Base-by-base conservation (phyloP, 53 echinoderm and acorn worm species). In the Pentamera pediparva region DNA sequence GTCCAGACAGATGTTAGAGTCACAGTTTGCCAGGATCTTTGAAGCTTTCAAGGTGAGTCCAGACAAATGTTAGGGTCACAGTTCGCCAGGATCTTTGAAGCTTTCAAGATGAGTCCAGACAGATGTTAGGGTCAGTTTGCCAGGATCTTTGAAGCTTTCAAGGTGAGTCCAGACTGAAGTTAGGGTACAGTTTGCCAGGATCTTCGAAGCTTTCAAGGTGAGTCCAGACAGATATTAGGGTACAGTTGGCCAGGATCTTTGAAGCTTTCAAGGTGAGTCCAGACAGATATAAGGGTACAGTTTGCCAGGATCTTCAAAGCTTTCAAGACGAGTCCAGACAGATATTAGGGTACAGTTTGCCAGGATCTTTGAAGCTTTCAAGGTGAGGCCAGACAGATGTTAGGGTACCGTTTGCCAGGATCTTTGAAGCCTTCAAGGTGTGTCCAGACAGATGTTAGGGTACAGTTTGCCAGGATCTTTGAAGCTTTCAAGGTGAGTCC, bases 381-480 rank as follows among this genome's bases (percentile, higher is more conserved):
- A 89, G 89, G 91, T 52, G 19, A 6, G 25, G 25, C 0, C 52
- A 52, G 52, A 52, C 15, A 0, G 25, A 21, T 6, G 21, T 6
- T 52, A 11, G 17, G 52, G 52, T 20, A 31, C 85, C 87, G 50
- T 95, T 95, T 63, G 80, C 82, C 38, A 84, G 79, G 48, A 91
- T 95, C 64, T 95, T 95, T 85, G 91, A 95, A 65, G 91, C 91
- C 31, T 95, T 95, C 58, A 72, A 91, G 91, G 92, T 92, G 78
- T 20, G 56, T 6, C 22, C 43, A 55, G 21, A 22, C n/a, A n/a
- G n/a, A n/a, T n/a, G n/a, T n/a, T n/a, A n/a, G n/a, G n/a, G n/a
- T 69, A 25, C 83, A 89, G 39, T 93, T 93, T 59, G 78, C 79
- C 40, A 83, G 76, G 43, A 89, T 93, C 65, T 93, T 93, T 84